Conservation (phyloP, 1,140 invertebrate genomes). For the Stenopsyche tienmushanensis region DNA sequence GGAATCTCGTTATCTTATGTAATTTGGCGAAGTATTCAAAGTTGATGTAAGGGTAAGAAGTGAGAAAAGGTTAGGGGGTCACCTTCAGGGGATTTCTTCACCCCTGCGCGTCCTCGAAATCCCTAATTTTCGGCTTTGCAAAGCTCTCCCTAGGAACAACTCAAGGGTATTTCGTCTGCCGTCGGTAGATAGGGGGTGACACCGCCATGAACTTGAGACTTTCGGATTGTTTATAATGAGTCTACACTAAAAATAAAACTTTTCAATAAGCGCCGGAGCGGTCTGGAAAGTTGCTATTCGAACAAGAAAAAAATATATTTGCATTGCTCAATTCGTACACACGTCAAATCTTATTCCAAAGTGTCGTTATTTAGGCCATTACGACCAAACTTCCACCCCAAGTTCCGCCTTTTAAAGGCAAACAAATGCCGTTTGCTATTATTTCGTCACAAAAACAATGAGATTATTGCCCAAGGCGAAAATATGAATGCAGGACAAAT, state of each 20-base stretch:
- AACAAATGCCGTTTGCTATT: no score
- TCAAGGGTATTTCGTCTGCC: slow-evolving; percentile 18
- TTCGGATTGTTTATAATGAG: slow-evolving; percentile 11
- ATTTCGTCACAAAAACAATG: no score
- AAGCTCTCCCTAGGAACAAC: neutral
- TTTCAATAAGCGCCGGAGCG: slow-evolving; percentile 2
- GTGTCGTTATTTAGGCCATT: no score
- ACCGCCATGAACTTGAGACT: slow-evolving; percentile 2
- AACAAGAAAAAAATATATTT: slow-evolving; percentile 8
- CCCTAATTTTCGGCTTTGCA: neutral
- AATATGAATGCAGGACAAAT: no score
- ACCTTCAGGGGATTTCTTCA: slow-evolving; percentile 16
- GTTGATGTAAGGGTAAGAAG: neutral
- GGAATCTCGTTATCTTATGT: neutral
- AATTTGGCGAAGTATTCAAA: neutral
- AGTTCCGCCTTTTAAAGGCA: no score
- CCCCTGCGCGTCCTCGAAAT: slow-evolving; percentile 4
- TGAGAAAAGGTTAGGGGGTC: slow-evolving; percentile 13
- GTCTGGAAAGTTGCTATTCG: slow-evolving; percentile 2
- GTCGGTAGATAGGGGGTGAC: neutral
- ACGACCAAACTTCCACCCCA: no score
- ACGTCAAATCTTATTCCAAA: no score
- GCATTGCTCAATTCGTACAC: neutral
- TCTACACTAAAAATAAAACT: slow-evolving; percentile 15
- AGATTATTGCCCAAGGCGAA: no score